Evolutionary conservation across 2,888 invertebrate genomes (phyloP).

Genomic region (Tachystola acroxantha): DNA sequence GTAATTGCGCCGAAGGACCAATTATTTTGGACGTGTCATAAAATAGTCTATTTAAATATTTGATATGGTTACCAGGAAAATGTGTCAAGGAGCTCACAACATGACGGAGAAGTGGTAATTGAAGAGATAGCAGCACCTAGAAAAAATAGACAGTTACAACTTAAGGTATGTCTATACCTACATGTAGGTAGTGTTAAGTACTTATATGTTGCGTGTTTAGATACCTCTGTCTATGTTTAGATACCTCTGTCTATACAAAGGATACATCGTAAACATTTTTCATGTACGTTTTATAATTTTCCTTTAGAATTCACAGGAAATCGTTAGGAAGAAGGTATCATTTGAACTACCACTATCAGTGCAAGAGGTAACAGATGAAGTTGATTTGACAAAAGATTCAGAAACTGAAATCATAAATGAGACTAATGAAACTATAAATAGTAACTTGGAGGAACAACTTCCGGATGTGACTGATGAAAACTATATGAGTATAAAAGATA

Average conservation of each 20-base stretch:
- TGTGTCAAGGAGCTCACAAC: constrained; percentile 7
- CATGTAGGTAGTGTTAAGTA: too few relatives aligned
- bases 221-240: too few relatives aligned
- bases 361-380: constrained; percentile 22
- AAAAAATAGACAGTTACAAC: constrained; percentile 2
- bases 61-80: background rate
- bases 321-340: constrained; percentile 37
- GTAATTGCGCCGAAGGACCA: too few relatives aligned
- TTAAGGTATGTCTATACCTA: constrained; percentile 1
- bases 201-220: too few relatives aligned
- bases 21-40: too few relatives aligned
- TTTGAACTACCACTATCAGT: constrained; percentile 35
- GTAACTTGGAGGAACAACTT: constrained; percentile 26
- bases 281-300: background rate
- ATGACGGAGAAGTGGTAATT: constrained; percentile 17
- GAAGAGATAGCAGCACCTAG: constrained; percentile 4
- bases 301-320: constrained; percentile 31
- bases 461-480: constrained; percentile 39
- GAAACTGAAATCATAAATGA: constrained; percentile 18
- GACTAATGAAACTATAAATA: constrained; percentile 28
- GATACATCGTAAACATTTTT: too few relatives aligned
- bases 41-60: too few relatives aligned
- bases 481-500: constrained; percentile 44
- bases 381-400: constrained; percentile 10
- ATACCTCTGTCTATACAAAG: too few relatives aligned